Evolutionary conservation across 1,140 invertebrate genomes (phyloP).

Genomic region (Mesaphorura yosii): DNA sequence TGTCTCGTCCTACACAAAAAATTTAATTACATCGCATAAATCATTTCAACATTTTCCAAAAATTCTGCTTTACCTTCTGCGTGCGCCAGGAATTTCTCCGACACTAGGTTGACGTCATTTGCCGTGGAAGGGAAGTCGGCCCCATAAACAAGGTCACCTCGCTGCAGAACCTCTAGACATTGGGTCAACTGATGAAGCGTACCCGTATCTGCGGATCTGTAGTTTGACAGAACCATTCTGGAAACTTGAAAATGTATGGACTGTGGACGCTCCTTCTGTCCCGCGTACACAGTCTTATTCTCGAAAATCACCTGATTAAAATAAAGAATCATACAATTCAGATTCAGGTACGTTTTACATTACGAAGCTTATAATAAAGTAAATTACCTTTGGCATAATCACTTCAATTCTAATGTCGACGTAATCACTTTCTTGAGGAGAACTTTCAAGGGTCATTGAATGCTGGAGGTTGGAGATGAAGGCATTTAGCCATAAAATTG

Average conservation of each 20-base stretch:
- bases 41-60: not conserved
- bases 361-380: conserved; percentile 12
- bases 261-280: conserved; percentile 66
- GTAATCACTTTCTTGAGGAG: conserved; percentile 49
- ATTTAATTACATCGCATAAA: not conserved
- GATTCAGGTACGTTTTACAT: conserved; percentile 28
- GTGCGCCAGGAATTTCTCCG: conserved; percentile 62
- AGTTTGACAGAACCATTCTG: conserved; percentile 60
- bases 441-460: conserved; percentile 46
- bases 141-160: conserved; percentile 59
- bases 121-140: conserved; percentile 56
- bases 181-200: conserved; percentile 59
- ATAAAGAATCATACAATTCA: conserved; percentile 36
- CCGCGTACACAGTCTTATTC: conserved; percentile 52
- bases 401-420: conserved; percentile 79
- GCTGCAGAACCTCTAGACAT: conserved; percentile 58
- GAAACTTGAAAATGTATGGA: conserved; percentile 70
- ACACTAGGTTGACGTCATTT: conserved; percentile 54
- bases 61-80: conserved; percentile 45
- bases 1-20: conserved; percentile 16
- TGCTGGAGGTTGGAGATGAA: conserved; percentile 76
- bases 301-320: conserved; percentile 57
- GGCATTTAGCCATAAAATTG: conserved; percentile 84
- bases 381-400: conserved; percentile 70
- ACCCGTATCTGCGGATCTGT: conserved; percentile 49